phyloP scores from a whole-genome alignment of 1,140 invertebrate genomes.

The Heterodera schachtii region DNA sequence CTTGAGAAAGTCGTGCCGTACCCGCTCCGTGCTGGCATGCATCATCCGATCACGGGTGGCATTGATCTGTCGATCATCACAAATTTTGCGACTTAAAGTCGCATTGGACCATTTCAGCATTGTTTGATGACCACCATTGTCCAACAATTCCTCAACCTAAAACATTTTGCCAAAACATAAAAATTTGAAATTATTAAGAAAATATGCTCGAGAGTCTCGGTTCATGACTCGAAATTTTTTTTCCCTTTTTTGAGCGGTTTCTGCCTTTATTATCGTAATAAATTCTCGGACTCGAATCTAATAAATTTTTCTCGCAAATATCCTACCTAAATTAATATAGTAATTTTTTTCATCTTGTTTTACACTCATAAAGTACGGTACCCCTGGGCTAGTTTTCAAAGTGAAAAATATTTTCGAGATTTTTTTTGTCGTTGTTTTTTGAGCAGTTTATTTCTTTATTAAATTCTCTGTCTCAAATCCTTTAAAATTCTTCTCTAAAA shows the following conservation, averaged over 20 bases:
- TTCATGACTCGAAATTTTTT: too few species aligned
- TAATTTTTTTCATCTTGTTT: too few species aligned
- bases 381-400: too few species aligned
- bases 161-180: neutral
- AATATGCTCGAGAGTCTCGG: too few species aligned
- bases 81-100: slow-evolving; percentile 26
- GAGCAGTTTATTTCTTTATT: too few species aligned
- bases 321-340: neutral
- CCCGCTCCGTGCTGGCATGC: slow-evolving; percentile 6
- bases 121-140: slow-evolving; percentile 30
- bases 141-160: slow-evolving; percentile 2
- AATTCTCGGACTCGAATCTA: neutral
- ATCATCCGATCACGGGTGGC: slow-evolving; percentile 34
- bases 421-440: too few species aligned
- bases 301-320: neutral
- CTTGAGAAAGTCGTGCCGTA: slow-evolving; percentile 31
- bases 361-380: too few species aligned
- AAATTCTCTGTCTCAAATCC: too few species aligned
- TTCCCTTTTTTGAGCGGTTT: too few species aligned
- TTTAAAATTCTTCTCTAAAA: too few species aligned
- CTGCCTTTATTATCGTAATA: neutral
- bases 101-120: slow-evolving; percentile 28
- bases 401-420: too few species aligned
- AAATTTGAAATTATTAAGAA: neutral
- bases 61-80: slow-evolving; percentile 34